Evolutionary conservation across 2,888 invertebrate genomes (phyloP), one percentile per base, ranked within the genome.

Genomic region (Didymodactylos carnosus): DNA sequence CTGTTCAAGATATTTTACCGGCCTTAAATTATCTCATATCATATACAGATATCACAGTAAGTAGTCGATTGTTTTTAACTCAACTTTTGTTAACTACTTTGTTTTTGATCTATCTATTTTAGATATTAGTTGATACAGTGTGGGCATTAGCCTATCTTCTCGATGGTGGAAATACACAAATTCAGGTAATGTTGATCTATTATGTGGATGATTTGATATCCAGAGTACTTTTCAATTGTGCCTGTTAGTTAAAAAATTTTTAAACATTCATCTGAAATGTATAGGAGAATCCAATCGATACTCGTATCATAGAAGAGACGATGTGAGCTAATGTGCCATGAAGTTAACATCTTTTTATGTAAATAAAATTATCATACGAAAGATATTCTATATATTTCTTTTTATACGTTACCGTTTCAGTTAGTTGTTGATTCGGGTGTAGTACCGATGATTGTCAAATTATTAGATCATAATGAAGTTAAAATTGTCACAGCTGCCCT

Each of bases 91-190:
- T 2, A 7, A 11, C 8, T 43, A 35, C 16, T 11, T 72, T 35
- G 5, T 74, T 39, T 19, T 25, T 23, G 3, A 39, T 27, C 7
- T 19, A 19, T 62, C 10, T 11, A 23, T 73, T 19, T 35, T 78
- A 91, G 90, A 91, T 93, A 80, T 86, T 97, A 80, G 93, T 95
- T 75, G 97, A 97, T 84, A 94, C 95, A 73, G 93, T 95, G 46
- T 97, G 97, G 97, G 95, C 97, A 40, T 87, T 97, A 79, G 95
- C 95, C 81, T 97, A 97, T 85, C 86, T 97, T 80, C 95, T 95
- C 73, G 95, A 97, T 79, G 94, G 93, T 72, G 95, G 95, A 62
- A 95, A 95, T 81, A 94, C 94, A 78, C 94, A 94, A 85, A 95
- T 97, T 79, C 94, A 94, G 85, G 77, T 80, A 74, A 39, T n/a